phyloP scores from a whole-genome alignment of 2,113 vertebrate genomes.

The Dromiciops gliroides region DNA sequence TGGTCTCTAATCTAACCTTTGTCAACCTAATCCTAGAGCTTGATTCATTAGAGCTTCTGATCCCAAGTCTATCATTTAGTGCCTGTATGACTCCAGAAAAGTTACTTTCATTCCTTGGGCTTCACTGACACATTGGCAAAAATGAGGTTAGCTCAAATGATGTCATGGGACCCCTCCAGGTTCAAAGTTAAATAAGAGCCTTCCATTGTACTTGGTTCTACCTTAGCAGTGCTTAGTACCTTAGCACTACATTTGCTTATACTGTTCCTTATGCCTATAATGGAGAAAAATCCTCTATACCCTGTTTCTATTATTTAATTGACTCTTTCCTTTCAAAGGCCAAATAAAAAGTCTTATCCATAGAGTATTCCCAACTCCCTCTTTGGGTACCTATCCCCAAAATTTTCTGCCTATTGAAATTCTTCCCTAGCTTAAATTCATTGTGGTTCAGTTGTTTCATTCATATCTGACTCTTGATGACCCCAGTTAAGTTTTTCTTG shows the following conservation, averaged over 20 bases:
- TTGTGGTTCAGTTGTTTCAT: no score
- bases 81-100: rapidly evolving
- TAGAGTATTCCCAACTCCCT: neutral
- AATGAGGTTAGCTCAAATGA: rapidly evolving
- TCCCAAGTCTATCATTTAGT: rapidly evolving
- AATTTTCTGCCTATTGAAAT: neutral
- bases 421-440: neutral
- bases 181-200: neutral
- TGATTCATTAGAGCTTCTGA: neutral
- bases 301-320: neutral
- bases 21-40: neutral
- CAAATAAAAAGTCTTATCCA: neutral
- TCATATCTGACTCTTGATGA: no score
- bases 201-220: neutral
- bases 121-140: neutral
- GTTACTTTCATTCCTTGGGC: neutral
- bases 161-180: no score
- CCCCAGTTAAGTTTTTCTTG: no score
- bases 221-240: no score
- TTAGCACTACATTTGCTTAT: neutral
- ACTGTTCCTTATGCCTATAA: neutral
- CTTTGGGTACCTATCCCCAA: neutral
- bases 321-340: neutral
- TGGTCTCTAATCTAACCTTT: neutral
- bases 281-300: neutral